Base-by-base conservation (phyloP, 2,797 vertebrate species). In the Silurus lanzhouensis region DNA sequence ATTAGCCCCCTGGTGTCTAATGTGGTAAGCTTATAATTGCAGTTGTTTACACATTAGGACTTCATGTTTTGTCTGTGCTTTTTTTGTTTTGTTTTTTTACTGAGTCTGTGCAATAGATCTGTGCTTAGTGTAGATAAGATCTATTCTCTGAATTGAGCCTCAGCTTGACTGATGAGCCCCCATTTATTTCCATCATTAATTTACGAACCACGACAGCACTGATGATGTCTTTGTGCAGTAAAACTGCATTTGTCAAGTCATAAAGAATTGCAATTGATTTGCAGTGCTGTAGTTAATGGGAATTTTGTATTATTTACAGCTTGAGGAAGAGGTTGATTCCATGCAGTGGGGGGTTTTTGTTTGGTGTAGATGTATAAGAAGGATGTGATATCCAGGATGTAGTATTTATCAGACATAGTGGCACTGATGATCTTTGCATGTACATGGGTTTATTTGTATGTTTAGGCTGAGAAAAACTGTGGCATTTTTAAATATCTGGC, bases 251-350 rank as follows among this genome's bases (percentile, higher is more conserved):
- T 89, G 82, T 84, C 86, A 78, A 52, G 82, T 87, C 90, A 86
- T 88, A 85, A 88, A 90, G 83, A 86, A 85, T 83, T 84, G 81
- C 85, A 75, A 88, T 90, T 90, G 89, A 90, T 90, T 88, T 90
- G 86, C 85, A 83, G 81, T 71, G 68, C 58, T 81, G 81, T 85
- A 58, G 82, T 80, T 85, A 89, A 88, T 83, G 84, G 88, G 60
- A 83, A 78, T 83, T 81, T 84, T 85, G 83, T 81, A 86, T 88
- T 88, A 91, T 88, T 88, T 85, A 90, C 78, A 78, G 46, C 83
- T 85, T 64, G 83, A 87, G 84, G 81, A 90, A 78, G 70, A 82
- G 61, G 86, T 85, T 63, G 77, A 83, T 84, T 86, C 58, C 83
- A 86, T 83, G 79, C 76, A 57, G 64, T 9, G 3, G 61, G 55